phyloP scores from a whole-genome alignment of 2,113 vertebrate species.

The Phalacrocorax carbo region DNA sequence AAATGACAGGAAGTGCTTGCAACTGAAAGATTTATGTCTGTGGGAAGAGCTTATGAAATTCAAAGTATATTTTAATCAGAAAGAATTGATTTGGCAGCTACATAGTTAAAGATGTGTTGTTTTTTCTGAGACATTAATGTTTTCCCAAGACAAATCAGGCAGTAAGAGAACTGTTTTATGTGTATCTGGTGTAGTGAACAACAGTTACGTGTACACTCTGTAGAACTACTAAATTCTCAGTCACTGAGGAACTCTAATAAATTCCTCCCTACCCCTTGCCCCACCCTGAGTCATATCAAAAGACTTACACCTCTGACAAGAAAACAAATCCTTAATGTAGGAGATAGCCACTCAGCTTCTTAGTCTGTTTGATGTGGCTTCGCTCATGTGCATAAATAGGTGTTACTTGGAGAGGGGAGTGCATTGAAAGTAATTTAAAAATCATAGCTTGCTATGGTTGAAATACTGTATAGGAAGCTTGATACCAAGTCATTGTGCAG shows the following conservation, averaged over 20 bases:
- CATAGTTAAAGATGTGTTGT: neutral
- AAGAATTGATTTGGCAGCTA: neutral
- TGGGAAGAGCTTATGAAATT: constrained; percentile 4
- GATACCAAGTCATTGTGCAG: neutral
- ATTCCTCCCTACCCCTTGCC: neutral
- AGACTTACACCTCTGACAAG: neutral
- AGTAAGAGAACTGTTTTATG: neutral
- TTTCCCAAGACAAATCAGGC: neutral
- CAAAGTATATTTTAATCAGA: neutral
- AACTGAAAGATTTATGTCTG: constrained; percentile 5
- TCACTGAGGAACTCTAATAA: neutral
- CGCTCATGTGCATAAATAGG: neutral
- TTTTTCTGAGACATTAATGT: neutral
- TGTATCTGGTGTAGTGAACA: neutral
- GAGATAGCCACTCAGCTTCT: neutral
- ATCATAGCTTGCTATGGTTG: neutral
- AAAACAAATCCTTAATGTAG: neutral
- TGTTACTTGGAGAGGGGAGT: neutral
- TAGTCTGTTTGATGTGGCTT: neutral
- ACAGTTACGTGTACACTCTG: neutral
- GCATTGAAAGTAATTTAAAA: neutral
- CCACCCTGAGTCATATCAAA: neutral
- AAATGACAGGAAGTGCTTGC: constrained; percentile 27
- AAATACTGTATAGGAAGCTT: neutral
- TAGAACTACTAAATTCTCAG: neutral